Percentiles rank a stretch among this genome's conserved stretches.
Evolutionary conservation across 2,888 invertebrate species (phyloP).

Genomic region (Lissonota sp.): DNA sequence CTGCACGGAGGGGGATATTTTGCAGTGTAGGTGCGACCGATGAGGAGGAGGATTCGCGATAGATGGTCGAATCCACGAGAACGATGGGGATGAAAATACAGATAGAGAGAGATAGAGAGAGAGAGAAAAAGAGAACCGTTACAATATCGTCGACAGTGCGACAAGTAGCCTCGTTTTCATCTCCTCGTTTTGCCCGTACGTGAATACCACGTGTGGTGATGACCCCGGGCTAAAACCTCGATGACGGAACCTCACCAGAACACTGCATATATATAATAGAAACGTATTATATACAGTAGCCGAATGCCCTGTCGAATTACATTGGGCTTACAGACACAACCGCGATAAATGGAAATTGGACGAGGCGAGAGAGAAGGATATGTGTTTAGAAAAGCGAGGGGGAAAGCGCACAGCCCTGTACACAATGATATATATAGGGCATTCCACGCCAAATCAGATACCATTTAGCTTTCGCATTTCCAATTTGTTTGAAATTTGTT

Average conservation of each 20-base stretch:
- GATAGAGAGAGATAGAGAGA: not conserved
- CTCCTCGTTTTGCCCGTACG: slow-evolving; percentile 9
- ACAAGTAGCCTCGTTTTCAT: slow-evolving; percentile 53
- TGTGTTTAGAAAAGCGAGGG: slow-evolving; percentile 10
- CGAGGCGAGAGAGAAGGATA: slow-evolving; percentile 59
- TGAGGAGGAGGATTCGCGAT: not conserved
- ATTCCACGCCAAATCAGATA: not conserved
- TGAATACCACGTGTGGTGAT: slow-evolving; percentile 21
- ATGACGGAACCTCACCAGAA: slow-evolving; percentile 51
- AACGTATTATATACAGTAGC: slow-evolving; percentile 26
- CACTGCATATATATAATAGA: not conserved
- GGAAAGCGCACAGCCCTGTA: slow-evolving; percentile 5
- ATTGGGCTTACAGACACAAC: slow-evolving; percentile 75
- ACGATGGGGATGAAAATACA: not conserved
- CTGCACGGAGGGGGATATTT: not conserved
- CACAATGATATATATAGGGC: not conserved
- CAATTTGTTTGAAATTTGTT: not conserved
- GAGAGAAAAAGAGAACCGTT: not conserved
- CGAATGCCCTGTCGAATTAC: slow-evolving; percentile 73
- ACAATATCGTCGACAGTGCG: slow-evolving; percentile 59
- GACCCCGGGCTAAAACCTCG: slow-evolving; percentile 60
- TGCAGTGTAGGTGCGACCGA: slow-evolving; percentile 22
- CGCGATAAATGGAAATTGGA: slow-evolving; percentile 79
- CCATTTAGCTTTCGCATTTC: not conserved
- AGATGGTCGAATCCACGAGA: slow-evolving; percentile 38